Base-by-base conservation (phyloP, 2,888 invertebrate species). In the Nezara viridula region DNA sequence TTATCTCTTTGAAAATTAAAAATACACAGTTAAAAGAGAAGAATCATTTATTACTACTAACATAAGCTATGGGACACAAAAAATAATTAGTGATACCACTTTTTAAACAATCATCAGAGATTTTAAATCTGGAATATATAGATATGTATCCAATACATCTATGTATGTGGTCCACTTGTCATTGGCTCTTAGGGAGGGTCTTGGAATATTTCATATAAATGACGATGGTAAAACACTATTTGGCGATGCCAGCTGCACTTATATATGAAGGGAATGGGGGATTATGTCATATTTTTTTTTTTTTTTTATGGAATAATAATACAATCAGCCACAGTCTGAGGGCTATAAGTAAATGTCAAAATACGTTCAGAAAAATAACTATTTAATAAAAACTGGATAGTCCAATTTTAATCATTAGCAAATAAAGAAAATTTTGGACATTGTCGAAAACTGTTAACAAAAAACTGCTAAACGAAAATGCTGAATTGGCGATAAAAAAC, bases 161-260 rank as follows among this genome's bases (percentile, higher is more conserved):
- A n/a, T n/a, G n/a, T n/a, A 98, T 92, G 94, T 98, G 19, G 96
- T 98, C 60, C 98, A 98, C 93, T 98, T 98, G 98, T 98, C 98
- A 0, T 95, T 96, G 92, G 97, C 95, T 0, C 97, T 85, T 14
- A 88, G 85, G 94, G 96, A 96, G 92, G 96, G 94, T 10, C 94
- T 93, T 0, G 94, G 94, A 0, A 92, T 95, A 0, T 94, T 95
- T 92, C 96, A 96, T 0, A 92, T 92, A 0, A 95, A 96, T 91
- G 94, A 93, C 0, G 92, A 94, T 40, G 96, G 95, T 4, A 95
- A 95, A 91, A 93, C 95, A 27, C 92, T 94, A n/a, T 95, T 93
- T 92, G 95, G 95, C 0, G 95, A 96, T 88, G 95, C 95, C 3
- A 96, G 97, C 92, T 96, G 95, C 91, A 92, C 96, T 27, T 97